Evolutionary conservation across 2,888 invertebrate genomes (phyloP), one percentile per base, ranked within the genome.

Genomic region (Erpobdella octoculata): DNA sequence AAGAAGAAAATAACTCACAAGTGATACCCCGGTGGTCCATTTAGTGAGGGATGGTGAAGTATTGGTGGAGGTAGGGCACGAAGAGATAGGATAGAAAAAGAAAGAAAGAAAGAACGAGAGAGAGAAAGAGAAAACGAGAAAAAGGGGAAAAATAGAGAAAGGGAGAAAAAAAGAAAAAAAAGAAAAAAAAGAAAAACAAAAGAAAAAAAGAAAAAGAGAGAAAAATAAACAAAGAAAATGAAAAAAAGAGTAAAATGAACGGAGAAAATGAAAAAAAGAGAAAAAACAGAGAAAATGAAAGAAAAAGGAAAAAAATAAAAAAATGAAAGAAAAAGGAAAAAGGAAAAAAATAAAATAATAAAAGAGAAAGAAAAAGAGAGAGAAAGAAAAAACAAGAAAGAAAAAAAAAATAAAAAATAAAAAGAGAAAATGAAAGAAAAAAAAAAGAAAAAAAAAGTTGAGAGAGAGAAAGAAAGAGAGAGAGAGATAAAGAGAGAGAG

Each of bases 101-200:
- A n/a, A n/a, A 41, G 46, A n/a, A 41, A 41, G 46, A 41, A 41
- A n/a, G n/a, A 41, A n/a, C 12, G 46, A 41, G n/a, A 41, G 46
- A 41, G 46, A 41, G 46, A 41, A n/a, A 41, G 46, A 41, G 46
- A 41, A 41, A 41, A n/a, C n/a, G n/a, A n/a, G n/a, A n/a, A n/a
- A n/a, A n/a, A n/a, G n/a, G n/a, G n/a, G n/a, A n/a, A n/a, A n/a
- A n/a, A n/a, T n/a, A n/a, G n/a, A 41, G 46, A 41, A n/a, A 41
- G 46, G n/a, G n/a, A n/a, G n/a, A n/a, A n/a, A n/a, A n/a, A n/a
- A n/a, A 41, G 46, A 41, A 41, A 41, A 41, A 41, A 15, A 15
- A 15, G n/a, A 41, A 15, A n/a, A 15, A 41, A 41, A 15, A 41
- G 12, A 15, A 15, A 15, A 15, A 41, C n/a, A n/a, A 15, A 41